Percentiles rank a stretch among this genome's conserved stretches.
These are phyloP conservation scores for Macquaria australasica DNA, from an alignment of 2,113 vertebrate species.

Conservation along the genomic window DNA sequence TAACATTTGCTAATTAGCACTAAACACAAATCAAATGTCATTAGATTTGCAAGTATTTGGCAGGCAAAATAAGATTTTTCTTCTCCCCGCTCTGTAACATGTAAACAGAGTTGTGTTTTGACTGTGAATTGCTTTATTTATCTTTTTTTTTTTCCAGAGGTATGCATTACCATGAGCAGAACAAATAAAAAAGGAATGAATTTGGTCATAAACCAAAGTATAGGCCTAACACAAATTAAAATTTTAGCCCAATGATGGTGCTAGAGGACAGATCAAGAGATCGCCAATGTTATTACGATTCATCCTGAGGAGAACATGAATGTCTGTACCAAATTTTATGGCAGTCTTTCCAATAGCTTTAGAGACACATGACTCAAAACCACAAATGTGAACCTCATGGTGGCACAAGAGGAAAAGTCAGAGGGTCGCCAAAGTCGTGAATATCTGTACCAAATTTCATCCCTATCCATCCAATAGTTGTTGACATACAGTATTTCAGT, in stretches of 20 bases:
- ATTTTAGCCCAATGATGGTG: not conserved
- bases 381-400: not conserved
- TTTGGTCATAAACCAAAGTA: not conserved
- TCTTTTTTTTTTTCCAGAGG: no score
- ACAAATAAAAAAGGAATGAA: no score
- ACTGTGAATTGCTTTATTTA: no score
- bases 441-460: not conserved
- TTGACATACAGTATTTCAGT: constrained; percentile 24
- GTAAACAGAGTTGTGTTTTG: no score
- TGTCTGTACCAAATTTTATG: not conserved
- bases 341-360: not conserved
- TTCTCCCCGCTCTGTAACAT: no score
- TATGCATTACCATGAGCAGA: no score
- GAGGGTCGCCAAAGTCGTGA: not conserved
- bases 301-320: not conserved
- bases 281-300: not conserved
- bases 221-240: not conserved
- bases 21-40: not conserved
- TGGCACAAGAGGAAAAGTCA: not conserved
- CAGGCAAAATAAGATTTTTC: no score
- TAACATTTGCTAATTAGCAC: not conserved
- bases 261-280: not conserved
- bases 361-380: not conserved
- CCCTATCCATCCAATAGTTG: not conserved
- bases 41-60: not conserved